Evolutionary conservation across 2,797 vertebrate species (phyloP).

Genomic region (Karalla daura): DNA sequence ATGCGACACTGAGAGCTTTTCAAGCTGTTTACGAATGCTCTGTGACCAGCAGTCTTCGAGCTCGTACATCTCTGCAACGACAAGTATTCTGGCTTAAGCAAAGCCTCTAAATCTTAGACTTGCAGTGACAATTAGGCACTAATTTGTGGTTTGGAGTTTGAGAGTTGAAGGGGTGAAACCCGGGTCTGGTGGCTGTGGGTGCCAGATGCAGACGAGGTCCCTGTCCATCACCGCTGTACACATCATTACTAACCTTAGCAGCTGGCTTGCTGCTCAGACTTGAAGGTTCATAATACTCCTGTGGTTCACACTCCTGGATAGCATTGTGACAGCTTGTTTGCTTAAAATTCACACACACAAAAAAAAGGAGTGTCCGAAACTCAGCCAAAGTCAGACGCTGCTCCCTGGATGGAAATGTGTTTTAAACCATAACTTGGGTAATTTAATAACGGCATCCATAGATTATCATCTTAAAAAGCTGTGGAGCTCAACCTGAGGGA

Average conservation of each 20-base stretch:
- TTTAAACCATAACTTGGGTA: conserved; percentile 66
- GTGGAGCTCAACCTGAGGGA: conserved; percentile 65
- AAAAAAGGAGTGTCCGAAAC: conserved; percentile 37
- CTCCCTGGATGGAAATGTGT: conserved; percentile 58
- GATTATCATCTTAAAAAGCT: conserved; percentile 59
- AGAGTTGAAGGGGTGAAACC: conserved; percentile 68
- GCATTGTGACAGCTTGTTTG: conserved; percentile 47
- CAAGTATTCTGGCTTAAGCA: conserved; percentile 10
- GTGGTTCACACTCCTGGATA: conserved; percentile 45
- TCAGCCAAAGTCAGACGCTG: conserved; percentile 37
- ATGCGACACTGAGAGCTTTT: conserved; percentile 13
- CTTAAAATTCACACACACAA: conserved; percentile 48
- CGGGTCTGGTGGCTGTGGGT: conserved; percentile 49
- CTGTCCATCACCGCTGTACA: conserved; percentile 26
- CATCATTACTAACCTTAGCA: conserved; percentile 39
- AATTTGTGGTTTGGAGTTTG: conserved; percentile 33
- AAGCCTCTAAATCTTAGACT: conserved; percentile 14
- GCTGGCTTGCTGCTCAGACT: conserved; percentile 34
- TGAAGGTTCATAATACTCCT: conserved; percentile 36
- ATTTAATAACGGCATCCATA: conserved; percentile 68
- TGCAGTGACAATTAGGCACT: conserved; percentile 19
- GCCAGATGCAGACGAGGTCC: conserved; percentile 49
- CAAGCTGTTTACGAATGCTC: background rate
- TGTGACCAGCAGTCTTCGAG: background rate
- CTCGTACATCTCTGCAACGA: conserved; percentile 14